These are phyloP conservation scores for Sceloporus tristichus DNA, from an alignment of 2,113 vertebrate species.

Conservation along the genomic window DNA sequence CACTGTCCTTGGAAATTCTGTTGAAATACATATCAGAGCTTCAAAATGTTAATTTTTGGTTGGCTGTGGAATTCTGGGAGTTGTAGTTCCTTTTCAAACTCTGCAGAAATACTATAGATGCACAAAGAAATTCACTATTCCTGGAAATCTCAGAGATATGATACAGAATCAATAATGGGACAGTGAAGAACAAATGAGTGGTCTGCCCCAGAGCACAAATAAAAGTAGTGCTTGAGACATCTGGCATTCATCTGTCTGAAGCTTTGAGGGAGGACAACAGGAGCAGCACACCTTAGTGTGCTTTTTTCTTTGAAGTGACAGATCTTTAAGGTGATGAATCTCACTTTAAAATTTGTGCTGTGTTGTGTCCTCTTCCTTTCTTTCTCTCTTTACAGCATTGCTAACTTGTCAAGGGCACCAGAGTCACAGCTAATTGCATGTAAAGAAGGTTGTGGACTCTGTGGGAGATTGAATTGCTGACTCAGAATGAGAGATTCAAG, in stretches of 20 bases:
- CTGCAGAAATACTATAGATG: too few species aligned
- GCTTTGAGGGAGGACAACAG: not conserved
- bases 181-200: not conserved
- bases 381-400: not conserved
- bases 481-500: not conserved
- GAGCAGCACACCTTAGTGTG: not conserved
- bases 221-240: not conserved
- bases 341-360: not conserved
- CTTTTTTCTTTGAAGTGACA: not conserved
- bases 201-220: not conserved
- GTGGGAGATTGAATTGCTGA: not conserved
- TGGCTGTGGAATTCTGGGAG: too few species aligned
- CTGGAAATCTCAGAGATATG: not conserved
- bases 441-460: not conserved
- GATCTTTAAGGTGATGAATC: not conserved
- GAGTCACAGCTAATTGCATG: not conserved
- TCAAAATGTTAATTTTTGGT: too few species aligned
- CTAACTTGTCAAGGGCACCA: slow-evolving; percentile 10
- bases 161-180: not conserved
- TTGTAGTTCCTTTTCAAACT: too few species aligned
- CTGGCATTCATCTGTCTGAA: too few species aligned
- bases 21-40: too few species aligned
- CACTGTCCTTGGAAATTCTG: not conserved
- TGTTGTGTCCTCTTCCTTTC: not conserved
- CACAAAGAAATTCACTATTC: not conserved